Conservation (phyloP, 2,113 vertebrate species). For the Nyctereutes procyonoides region DNA sequence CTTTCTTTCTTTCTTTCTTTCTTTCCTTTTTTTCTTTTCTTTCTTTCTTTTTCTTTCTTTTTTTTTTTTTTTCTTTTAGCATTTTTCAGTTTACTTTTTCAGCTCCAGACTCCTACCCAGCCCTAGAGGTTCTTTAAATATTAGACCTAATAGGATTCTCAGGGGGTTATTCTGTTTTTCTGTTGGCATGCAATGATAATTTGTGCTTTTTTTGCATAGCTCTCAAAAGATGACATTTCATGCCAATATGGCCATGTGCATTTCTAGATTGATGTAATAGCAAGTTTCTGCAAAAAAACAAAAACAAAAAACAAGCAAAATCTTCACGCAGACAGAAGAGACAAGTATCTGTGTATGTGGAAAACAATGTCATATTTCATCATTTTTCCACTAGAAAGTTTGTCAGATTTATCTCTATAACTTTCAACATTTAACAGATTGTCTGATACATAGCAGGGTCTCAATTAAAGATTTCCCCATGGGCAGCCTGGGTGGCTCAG, state of each 20-base stretch:
- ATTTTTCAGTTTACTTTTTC: constrained; percentile 7
- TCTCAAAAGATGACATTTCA: constrained; percentile 51
- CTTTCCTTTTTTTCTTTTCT: too few relatives aligned
- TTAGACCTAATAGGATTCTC: constrained; percentile 9
- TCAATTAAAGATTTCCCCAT: neutral
- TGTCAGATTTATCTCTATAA: constrained; percentile 2
- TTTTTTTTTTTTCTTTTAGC: neutral
- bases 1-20: too few relatives aligned
- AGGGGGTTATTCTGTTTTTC: constrained; percentile 20
- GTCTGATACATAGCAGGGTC: neutral
- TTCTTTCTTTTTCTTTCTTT: neutral
- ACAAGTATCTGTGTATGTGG: neutral
- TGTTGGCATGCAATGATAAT: constrained; percentile 5
- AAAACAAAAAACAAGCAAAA: neutral
- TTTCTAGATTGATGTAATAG: constrained; percentile 51
- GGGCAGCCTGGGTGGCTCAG: too few relatives aligned
- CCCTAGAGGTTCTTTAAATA: neutral
- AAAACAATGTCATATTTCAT: neutral
- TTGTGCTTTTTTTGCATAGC: constrained; percentile 32
- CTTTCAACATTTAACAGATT: neutral
- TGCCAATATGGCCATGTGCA: constrained; percentile 21
- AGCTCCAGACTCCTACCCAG: neutral
- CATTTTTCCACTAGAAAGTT: constrained; percentile 20
- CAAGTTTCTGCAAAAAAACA: constrained; percentile 61
- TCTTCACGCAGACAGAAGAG: constrained; percentile 50